A percentile compares a stretch with the other conserved stretches of the same genome.
phyloP scores from a whole-genome alignment of 2,888 invertebrate species.

The Drosophila prolongata region DNA sequence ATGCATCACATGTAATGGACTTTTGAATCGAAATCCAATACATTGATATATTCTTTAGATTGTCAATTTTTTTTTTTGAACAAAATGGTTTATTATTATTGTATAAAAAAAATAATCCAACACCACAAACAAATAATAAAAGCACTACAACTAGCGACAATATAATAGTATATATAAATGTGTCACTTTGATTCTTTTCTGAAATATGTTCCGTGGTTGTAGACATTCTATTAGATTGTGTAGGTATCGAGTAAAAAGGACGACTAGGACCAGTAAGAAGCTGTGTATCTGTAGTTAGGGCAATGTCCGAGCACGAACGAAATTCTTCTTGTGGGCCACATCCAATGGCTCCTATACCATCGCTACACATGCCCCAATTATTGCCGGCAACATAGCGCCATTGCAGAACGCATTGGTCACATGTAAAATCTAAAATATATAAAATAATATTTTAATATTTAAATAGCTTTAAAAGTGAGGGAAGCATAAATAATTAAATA shows the following conservation, averaged over 20 bases:
- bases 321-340: conserved; percentile 96
- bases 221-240: conserved; percentile 49
- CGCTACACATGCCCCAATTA: conserved; percentile 91
- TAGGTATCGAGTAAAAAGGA: conserved; percentile 78
- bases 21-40: not conserved
- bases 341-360: conserved; percentile 91
- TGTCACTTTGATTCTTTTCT: conserved; percentile 47
- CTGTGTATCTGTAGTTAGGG: conserved; percentile 87
- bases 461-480: too few relatives aligned
- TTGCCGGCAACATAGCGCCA: conserved; percentile 95
- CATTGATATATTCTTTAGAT: not conserved
- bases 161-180: conserved; percentile 85
- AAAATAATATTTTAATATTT: not conserved
- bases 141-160: conserved; percentile 87
- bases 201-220: conserved; percentile 52
- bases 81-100: not conserved
- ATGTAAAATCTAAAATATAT: conserved; percentile 86
- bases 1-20: not conserved
- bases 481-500: not conserved
- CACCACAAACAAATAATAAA: conserved; percentile 87
- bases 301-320: conserved; percentile 92
- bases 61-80: conserved; percentile 16
- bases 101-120: not conserved
- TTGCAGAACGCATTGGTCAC: conserved; percentile 93
- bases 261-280: conserved; percentile 84